A percentile compares a stretch with the other conserved stretches of the same genome.
phyloP scores from a whole-genome alignment of 1,140 invertebrate genomes.

The Drosophila ercepeae region DNA sequence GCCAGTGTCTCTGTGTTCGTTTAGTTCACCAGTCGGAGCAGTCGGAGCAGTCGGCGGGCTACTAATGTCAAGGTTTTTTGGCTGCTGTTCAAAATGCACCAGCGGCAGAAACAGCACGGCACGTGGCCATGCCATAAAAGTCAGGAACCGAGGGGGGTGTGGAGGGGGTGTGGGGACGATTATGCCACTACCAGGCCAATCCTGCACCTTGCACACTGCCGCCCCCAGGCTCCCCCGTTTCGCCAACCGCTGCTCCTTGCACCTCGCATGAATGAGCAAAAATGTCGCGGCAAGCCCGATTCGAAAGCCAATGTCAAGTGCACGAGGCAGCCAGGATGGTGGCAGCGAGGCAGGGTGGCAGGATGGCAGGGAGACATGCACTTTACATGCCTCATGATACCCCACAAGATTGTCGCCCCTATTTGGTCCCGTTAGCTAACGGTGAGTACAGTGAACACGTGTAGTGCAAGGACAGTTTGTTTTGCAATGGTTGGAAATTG shows the following conservation, averaged over 20 bases:
- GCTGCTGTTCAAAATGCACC: conserved; percentile 57
- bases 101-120: conserved; percentile 33
- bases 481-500: too few species aligned
- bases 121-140: conserved; percentile 29
- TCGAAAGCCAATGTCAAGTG: conserved; percentile 71
- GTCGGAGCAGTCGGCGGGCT: conserved; percentile 7
- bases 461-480: too few species aligned
- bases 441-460: neutral
- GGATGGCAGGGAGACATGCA: conserved; percentile 5
- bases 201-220: conserved; percentile 10
- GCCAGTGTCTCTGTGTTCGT: conserved; percentile 2
- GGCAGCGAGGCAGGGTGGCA: conserved; percentile 2
- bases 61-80: conserved; percentile 78
- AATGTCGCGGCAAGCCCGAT: conserved; percentile 47
- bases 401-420: neutral
- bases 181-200: conserved; percentile 53
- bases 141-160: neutral
- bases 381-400: conserved; percentile 39
- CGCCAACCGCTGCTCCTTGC: conserved; percentile 4
- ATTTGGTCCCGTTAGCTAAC: neutral
- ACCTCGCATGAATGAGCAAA: conserved; percentile 60
- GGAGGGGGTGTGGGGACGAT: too few species aligned
- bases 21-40: conserved; percentile 9
- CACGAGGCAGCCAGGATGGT: conserved; percentile 23
- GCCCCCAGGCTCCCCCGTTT: conserved; percentile 10